Evolutionary conservation across 92 coral and sea anemone genomes (phyloP).

Genomic region (Porites lobata): DNA sequence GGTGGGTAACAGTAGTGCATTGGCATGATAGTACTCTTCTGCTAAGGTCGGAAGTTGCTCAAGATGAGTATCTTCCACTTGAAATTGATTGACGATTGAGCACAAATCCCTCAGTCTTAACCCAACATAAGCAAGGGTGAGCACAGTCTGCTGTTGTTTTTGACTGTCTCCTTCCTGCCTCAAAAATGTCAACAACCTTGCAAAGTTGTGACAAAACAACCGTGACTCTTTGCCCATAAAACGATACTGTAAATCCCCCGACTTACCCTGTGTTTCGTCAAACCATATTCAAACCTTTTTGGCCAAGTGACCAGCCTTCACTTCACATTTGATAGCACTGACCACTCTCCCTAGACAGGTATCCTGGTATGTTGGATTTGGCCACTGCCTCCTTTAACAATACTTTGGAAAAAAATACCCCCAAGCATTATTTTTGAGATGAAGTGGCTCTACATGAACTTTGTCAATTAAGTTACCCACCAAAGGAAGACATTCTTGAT

Average conservation of each 20-base stretch:
- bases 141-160: slow-evolving; percentile 39
- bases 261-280: slow-evolving; percentile 68
- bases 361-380: slow-evolving; percentile 56
- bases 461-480: slow-evolving; percentile 4
- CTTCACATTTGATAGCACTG: slow-evolving; percentile 56
- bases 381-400: too few species aligned
- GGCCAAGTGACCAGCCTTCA: slow-evolving; percentile 36
- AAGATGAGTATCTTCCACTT: too few species aligned
- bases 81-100: too few species aligned
- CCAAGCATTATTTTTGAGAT: not conserved
- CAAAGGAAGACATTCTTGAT: slow-evolving; percentile 55
- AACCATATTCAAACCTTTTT: slow-evolving; percentile 39
- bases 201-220: slow-evolving; percentile 60
- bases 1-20: too few species aligned
- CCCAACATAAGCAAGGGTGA: too few species aligned
- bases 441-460: slow-evolving; percentile 42
- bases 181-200: slow-evolving; percentile 41
- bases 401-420: too few species aligned
- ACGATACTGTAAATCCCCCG: slow-evolving; percentile 63
- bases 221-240: slow-evolving; percentile 72
- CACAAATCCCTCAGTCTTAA: too few species aligned
- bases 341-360: slow-evolving; percentile 52
- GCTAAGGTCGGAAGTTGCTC: too few species aligned
- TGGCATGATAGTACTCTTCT: too few species aligned
- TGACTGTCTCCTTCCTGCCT: not conserved